Conservation (phyloP, 2,888 invertebrate genomes). For the Stenolophus ochropezus region DNA sequence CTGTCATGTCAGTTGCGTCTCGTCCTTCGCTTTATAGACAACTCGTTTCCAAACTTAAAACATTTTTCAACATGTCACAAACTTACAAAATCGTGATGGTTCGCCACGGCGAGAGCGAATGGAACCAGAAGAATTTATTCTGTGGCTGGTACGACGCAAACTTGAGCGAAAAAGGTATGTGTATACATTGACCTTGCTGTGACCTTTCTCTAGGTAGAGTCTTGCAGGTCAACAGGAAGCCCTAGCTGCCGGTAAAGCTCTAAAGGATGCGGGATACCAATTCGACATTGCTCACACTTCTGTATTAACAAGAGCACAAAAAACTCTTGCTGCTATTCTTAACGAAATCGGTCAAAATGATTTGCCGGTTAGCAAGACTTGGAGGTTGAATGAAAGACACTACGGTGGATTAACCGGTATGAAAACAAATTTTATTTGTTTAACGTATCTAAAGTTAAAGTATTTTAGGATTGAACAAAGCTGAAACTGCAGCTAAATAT, state of each 20-base stretch:
- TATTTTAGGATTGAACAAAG: conserved; percentile 77
- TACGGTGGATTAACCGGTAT: conserved; percentile 78
- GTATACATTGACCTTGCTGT: conserved; percentile 62
- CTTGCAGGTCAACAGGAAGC: conserved; percentile 77
- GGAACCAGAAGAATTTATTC: conserved; percentile 79
- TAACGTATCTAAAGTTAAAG: background rate
- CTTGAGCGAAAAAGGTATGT: conserved; percentile 77
- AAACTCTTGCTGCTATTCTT: conserved; percentile 76
- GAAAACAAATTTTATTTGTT: background rate
- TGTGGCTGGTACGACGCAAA: conserved; percentile 80
- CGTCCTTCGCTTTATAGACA: background rate
- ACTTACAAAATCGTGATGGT: conserved; percentile 78
- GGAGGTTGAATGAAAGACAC: conserved; percentile 80
- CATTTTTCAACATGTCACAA: conserved; percentile 69
- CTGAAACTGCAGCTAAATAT: conserved; percentile 81
- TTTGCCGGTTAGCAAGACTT: conserved; percentile 76
- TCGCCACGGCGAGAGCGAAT: conserved; percentile 80
- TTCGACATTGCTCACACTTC: conserved; percentile 81
- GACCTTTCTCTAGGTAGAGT: conserved; percentile 27
- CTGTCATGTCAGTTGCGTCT: background rate
- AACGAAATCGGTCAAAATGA: conserved; percentile 76
- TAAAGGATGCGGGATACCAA: conserved; percentile 76
- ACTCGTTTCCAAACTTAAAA: background rate
- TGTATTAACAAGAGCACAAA: conserved; percentile 78
- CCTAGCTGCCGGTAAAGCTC: conserved; percentile 77